Base-by-base conservation (phyloP, 2,888 invertebrate species). In the Anodontia alba region DNA sequence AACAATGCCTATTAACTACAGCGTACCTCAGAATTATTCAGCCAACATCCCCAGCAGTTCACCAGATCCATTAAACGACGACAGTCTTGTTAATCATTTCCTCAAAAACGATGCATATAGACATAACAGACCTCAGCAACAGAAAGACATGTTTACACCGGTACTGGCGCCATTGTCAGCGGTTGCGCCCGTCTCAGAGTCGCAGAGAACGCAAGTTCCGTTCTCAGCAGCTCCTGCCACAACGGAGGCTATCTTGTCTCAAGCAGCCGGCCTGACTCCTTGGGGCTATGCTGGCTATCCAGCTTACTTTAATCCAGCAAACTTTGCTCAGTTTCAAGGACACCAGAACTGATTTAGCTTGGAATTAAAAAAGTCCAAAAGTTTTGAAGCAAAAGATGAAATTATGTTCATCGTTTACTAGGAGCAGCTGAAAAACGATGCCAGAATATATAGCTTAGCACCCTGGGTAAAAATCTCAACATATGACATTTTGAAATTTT, bases 231-330 rank as follows among this genome's bases (percentile, higher is more conserved):
- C 69, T n/a, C 46, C 69, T 1, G 26, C 43, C n/a, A 46, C 69
- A 1, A 46, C 43, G 20, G 69, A 69, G 29, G 46, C 69, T 7
- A 46, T 69, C 5, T 23, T 69, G 69, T 51, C 72, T 29, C 31
- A 46, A 31, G 57, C 42, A n/a, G 49, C 75, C 49, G 29, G 62
- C 15, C 36, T 51, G 20, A 31, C 31, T 26, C 31, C 69, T 5
- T 76, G 76, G 76, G 69, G 51, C 0, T 76, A 76, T 38, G 69
- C 69, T 51, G 70, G 70, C 5, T 76, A 70, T 26, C 33, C 75
- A 1, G 29, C 69, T 17, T 76, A 76, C n/a, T 57, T 43, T 12
- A 76, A 54, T 62, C 42, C 54, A 8, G 69, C 31, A 42, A 62
- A 71, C n/a, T 54, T 54, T 26, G 23, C 72, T 7, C 72, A 72